Percentiles rank a stretch among this genome's conserved stretches.
Evolutionary conservation across 2,888 invertebrate genomes (phyloP).

Genomic region (Drosophila meridionalis): DNA sequence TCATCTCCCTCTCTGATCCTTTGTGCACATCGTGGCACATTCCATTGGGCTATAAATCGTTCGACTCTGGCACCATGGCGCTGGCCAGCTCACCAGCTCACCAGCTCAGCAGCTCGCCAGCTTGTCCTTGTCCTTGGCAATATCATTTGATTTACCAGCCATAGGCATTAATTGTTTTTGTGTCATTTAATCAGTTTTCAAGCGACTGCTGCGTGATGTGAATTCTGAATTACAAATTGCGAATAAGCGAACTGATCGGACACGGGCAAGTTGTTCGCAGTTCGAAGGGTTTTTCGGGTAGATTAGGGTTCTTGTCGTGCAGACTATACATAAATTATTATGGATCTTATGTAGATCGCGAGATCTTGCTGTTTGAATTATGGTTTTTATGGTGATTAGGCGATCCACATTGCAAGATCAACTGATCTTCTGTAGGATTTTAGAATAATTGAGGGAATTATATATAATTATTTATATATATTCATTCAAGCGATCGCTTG

Average conservation of each 20-base stretch:
- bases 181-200: constrained; percentile 64
- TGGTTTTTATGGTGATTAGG: neutral
- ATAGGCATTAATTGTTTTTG: constrained; percentile 77
- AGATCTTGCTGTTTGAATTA: neutral
- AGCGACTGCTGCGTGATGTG: constrained; percentile 50
- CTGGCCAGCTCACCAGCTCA: constrained; percentile 29
- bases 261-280: neutral
- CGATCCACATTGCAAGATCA: neutral
- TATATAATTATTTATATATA: too few species aligned
- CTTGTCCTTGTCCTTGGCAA: constrained; percentile 60
- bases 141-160: constrained; percentile 75
- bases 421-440: neutral
- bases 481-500: neutral
- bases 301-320: neutral
- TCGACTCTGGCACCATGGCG: constrained; percentile 76
- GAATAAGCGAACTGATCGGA: constrained; percentile 4
- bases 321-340: neutral
- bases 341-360: neutral
- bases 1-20: constrained; percentile 72
- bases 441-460: neutral
- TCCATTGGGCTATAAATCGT: constrained; percentile 80
- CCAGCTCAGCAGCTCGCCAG: constrained; percentile 10
- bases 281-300: neutral
- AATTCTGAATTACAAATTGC: constrained; percentile 15
- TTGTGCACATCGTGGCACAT: constrained; percentile 70